Conservation (phyloP, 1,140 invertebrate species). For the Gonatopus flavifemur region DNA sequence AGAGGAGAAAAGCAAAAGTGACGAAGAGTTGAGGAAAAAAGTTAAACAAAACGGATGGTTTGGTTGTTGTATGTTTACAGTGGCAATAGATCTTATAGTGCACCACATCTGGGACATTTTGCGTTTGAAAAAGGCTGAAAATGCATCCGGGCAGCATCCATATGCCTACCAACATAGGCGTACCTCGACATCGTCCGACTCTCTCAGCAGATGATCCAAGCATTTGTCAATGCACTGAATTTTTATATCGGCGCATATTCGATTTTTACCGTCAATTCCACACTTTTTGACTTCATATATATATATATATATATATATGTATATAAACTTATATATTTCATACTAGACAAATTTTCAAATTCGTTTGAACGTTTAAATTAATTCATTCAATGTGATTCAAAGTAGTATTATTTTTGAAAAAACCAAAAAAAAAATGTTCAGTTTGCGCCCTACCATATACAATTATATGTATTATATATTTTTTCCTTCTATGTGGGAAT, state of each 20-base stretch:
- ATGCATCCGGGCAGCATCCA: constrained; percentile 55
- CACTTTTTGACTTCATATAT: no score
- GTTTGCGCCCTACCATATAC: no score
- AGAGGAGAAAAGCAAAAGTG: constrained; percentile 16
- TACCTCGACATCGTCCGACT: constrained; percentile 56
- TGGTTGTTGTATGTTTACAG: constrained; percentile 76
- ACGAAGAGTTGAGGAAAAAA: constrained; percentile 11
- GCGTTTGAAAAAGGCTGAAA: constrained; percentile 64
- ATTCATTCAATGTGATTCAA: no score
- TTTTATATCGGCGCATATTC: constrained; percentile 17
- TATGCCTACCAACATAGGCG: constrained; percentile 52
- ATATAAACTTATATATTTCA: no score
- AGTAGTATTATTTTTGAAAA: no score
- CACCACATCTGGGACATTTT: constrained; percentile 97
- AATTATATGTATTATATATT: no score
- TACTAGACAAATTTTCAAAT: no score
- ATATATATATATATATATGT: no score
- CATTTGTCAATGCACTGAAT: constrained; percentile 29
- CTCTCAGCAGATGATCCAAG: constrained; percentile 58
- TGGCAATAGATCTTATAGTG: constrained; percentile 98
- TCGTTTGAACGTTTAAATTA: no score
- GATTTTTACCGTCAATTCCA: constrained; percentile 12
- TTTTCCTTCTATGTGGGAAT: no score
- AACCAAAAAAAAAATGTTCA: no score
- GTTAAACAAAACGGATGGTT: constrained; percentile 46